Percentiles rank a stretch among this genome's conserved stretches.
These are phyloP conservation scores for Malurus splendens DNA, from an alignment of 2,797 vertebrate species.

Conservation along the genomic window DNA sequence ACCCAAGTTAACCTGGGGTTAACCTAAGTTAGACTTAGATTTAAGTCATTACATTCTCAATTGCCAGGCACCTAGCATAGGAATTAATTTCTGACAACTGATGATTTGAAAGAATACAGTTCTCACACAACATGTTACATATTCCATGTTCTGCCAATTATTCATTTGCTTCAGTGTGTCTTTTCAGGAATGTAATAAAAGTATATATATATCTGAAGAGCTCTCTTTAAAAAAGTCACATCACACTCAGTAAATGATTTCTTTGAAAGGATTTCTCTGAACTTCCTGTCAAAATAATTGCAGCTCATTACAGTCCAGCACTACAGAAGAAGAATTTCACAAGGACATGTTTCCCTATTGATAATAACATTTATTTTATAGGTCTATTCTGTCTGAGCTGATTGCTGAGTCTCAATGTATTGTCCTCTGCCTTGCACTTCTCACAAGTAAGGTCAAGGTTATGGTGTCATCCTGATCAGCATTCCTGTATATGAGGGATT, in stretches of 20 bases:
- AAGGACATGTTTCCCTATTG: not conserved
- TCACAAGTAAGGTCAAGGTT: not conserved
- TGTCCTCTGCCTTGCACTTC: not conserved
- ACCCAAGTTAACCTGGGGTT: not conserved
- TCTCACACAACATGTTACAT: constrained; percentile 22
- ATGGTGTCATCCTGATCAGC: not conserved
- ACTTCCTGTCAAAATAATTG: constrained; percentile 45
- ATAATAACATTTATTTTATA: not conserved
- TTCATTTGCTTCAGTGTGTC: constrained; percentile 8
- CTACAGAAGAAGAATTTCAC: constrained; percentile 24
- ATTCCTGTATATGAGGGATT: not conserved
- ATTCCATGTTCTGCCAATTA: constrained; percentile 42
- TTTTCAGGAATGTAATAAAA: not conserved
- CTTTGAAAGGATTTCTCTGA: constrained; percentile 49
- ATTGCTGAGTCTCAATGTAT: not conserved
- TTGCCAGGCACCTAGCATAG: not conserved
- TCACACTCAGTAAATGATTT: constrained; percentile 43
- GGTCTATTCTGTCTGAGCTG: not conserved
- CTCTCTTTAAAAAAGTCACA: constrained; percentile 6
- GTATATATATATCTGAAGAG: not conserved
- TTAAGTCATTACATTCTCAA: not conserved
- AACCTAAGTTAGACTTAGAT: not conserved
- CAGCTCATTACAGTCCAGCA: constrained; percentile 2
- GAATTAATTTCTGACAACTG: constrained; percentile 32
- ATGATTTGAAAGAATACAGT: constrained; percentile 11